Evolutionary conservation across 2,888 invertebrate species (phyloP).

Genomic region (Digitonthophagus gazella): DNA sequence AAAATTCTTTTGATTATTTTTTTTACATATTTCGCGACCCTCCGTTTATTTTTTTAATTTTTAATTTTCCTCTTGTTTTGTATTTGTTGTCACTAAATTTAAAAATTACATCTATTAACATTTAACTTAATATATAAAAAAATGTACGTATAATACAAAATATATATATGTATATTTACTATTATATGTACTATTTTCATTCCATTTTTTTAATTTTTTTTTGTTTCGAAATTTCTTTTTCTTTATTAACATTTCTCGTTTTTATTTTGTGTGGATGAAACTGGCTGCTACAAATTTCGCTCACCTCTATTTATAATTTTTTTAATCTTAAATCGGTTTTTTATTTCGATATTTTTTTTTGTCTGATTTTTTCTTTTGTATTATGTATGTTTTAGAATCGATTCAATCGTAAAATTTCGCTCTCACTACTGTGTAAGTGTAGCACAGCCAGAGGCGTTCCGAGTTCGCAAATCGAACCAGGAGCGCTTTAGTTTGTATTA

Average conservation of each 20-base stretch:
- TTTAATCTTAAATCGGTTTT: slow-evolving; percentile 6
- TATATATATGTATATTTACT: slow-evolving; percentile 25
- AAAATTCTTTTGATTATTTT: background rate
- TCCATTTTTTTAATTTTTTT: no score
- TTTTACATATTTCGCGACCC: background rate
- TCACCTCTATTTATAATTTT: slow-evolving; percentile 4
- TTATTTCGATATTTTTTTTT: slow-evolving; percentile 16
- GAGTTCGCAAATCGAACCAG: no score
- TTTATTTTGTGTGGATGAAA: slow-evolving; percentile 1
- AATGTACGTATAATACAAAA: slow-evolving; percentile 28
- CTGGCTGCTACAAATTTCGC: slow-evolving; percentile 31
- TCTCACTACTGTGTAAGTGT: slow-evolving; percentile 25
- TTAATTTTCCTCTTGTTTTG: slow-evolving; percentile 8
- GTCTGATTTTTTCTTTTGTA: slow-evolving; percentile 11
- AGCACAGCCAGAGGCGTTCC: slow-evolving; percentile 36
- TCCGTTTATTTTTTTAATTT: slow-evolving; percentile 1
- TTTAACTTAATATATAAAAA: slow-evolving; percentile 19
- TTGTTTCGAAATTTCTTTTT: background rate
- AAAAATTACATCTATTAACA: slow-evolving; percentile 18
- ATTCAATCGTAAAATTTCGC: slow-evolving; percentile 3
- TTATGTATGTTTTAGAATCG: slow-evolving; percentile 4
- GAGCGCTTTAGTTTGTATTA: slow-evolving; percentile 28
- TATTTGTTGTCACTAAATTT: slow-evolving; percentile 21
- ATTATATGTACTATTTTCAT: slow-evolving; percentile 19
- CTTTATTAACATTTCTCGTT: background rate